Base-by-base conservation (phyloP, 2,888 invertebrate genomes). In the Drosophila yooni region DNA sequence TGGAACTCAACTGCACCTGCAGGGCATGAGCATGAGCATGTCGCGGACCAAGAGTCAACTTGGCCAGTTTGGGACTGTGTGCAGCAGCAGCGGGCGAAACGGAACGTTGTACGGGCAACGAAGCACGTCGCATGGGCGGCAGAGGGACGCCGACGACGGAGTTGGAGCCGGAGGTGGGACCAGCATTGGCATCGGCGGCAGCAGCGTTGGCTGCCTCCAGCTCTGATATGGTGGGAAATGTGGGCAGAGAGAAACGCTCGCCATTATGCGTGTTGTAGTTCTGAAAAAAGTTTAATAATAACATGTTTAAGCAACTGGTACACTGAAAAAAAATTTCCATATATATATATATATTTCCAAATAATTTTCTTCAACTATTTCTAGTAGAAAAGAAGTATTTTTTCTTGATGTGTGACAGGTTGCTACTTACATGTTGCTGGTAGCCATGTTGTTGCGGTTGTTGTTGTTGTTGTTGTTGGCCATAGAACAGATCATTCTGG, bases 71-170 rank as follows among this genome's bases (percentile, higher is more conserved):
- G 2, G 91, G 91, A 54, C 92, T 92, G 59, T 91, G 91, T 2
- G 81, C 81, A 11, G 79, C 79, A 8, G 69, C 51, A 7, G 80
- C 72, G 66, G 96, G 96, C 3, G 97, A 97, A 92, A 97, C 97
- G 8, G 96, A 96, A 78, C 97, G 94, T 92, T 97, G 97, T 27
- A 97, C 94, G 2, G 97, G 97, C 78, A 97, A 93, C 6, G 97
- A 97, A 7, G 97, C 95, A 78, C 97, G 94, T 71, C 97, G 94
- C 89, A 96, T 95, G 48, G 96, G 95, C 18, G 96, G 74, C 36
- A 78, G 2, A 0, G 57, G 21, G 43, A 18, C 72, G 1, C 72
- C 76, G 1, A 74, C 77, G 3, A 76, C 18, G 2, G 79, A 57
- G 0, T 63, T 60, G 13, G 72, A 50, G 18, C 38, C 53, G 13